These are phyloP conservation scores for Argynnis bischoffii DNA, from an alignment of 2,888 invertebrate genomes.

Conservation along the genomic window DNA sequence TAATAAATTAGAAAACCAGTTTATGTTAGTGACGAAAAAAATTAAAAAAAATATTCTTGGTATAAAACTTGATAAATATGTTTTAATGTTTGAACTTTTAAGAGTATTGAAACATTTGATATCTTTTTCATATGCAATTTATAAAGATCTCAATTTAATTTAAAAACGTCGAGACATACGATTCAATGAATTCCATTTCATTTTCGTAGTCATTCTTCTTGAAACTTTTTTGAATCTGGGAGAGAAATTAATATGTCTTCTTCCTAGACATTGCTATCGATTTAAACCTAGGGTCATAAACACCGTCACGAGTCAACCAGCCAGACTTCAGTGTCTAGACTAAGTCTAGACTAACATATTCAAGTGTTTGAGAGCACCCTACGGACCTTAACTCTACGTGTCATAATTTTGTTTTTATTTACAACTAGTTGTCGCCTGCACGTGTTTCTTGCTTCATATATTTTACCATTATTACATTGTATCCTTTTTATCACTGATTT, in stretches of 20 bases:
- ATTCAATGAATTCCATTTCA: slow-evolving; percentile 4
- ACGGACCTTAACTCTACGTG: slow-evolving; percentile 9
- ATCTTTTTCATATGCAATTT: not conserved
- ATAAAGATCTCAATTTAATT: slow-evolving; percentile 4
- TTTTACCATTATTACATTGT: no score
- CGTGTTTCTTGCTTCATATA: no score
- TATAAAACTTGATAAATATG: not conserved
- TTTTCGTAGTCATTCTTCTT: slow-evolving; percentile 18
- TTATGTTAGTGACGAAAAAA: not conserved
- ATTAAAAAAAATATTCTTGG: not conserved
- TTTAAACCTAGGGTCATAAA: slow-evolving; percentile 45
- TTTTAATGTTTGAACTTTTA: not conserved
- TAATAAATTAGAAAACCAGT: not conserved
- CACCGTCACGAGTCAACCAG: slow-evolving; percentile 41
- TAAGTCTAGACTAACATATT: slow-evolving; percentile 66
- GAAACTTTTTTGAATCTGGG: slow-evolving; percentile 9
- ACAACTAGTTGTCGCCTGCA: not conserved
- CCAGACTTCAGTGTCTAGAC: slow-evolving; percentile 64
- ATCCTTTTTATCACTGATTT: no score
- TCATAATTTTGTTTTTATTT: slow-evolving; percentile 1
- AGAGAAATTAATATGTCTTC: slow-evolving; percentile 20
- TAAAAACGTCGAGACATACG: slow-evolving; percentile 19
- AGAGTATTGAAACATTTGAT: not conserved
- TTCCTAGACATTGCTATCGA: slow-evolving; percentile 41
- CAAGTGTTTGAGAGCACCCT: slow-evolving; percentile 40